phyloP scores from a whole-genome alignment of 2,797 vertebrate species.

The Pseudochirops corinnae region DNA sequence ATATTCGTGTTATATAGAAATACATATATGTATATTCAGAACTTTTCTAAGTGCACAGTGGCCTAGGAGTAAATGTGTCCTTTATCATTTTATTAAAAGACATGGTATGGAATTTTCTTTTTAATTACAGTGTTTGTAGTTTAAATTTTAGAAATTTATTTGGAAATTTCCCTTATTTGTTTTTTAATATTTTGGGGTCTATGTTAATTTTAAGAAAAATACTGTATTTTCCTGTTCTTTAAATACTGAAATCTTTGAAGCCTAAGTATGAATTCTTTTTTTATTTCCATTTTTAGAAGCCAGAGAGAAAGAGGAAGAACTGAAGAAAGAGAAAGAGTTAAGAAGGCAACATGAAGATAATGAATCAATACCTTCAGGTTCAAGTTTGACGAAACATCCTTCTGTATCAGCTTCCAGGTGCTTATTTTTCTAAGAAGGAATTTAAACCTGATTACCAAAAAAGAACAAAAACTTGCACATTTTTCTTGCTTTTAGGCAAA shows the following conservation, averaged over 20 bases:
- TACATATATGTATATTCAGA: not conserved
- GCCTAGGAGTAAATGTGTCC: not conserved
- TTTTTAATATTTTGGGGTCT: not conserved
- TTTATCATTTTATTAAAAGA: not conserved
- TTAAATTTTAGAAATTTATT: not conserved
- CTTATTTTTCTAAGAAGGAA: slow-evolving; percentile 23
- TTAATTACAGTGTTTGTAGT: not conserved
- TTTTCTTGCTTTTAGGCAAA: slow-evolving; percentile 25
- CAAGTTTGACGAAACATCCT: slow-evolving; percentile 66
- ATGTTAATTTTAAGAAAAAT: not conserved
- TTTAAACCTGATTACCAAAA: not conserved
- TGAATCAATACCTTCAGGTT: slow-evolving; percentile 78
- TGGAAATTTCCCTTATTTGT: not conserved
- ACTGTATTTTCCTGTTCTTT: not conserved
- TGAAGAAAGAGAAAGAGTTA: slow-evolving; percentile 80
- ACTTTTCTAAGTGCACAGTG: not conserved
- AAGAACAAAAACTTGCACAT: not conserved
- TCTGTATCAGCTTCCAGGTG: slow-evolving; percentile 86
- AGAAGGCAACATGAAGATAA: slow-evolving; percentile 75
- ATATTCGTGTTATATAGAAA: not conserved
- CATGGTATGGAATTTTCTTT: not conserved
- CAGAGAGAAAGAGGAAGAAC: slow-evolving; percentile 87
- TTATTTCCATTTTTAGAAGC: slow-evolving; percentile 80
- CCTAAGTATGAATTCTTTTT: slow-evolving; percentile 53
- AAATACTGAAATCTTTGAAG: slow-evolving; percentile 52